phyloP scores from a whole-genome alignment of 2,888 invertebrate species.

The Pardosa pseudoannulata region DNA sequence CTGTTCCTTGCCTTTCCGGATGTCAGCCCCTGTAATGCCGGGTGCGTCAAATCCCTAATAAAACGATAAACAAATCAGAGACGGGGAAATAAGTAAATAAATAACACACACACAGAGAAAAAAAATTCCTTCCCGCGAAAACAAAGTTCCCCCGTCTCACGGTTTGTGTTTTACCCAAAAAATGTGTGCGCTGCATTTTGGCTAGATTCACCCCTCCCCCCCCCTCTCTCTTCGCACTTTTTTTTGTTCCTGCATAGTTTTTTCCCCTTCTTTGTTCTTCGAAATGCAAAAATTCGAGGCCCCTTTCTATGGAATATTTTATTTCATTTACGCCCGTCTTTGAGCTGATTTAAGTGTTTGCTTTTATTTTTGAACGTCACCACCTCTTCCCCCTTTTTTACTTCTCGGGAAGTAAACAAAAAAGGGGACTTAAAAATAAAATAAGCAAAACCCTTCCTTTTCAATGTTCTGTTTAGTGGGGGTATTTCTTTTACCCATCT shows the following conservation, averaged over 20 bases:
- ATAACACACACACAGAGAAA: no score
- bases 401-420: no score
- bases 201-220: background rate
- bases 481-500: conserved; percentile 37
- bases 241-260: conserved; percentile 17
- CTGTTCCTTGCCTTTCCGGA: conserved; percentile 44
- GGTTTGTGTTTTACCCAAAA: background rate
- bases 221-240: background rate
- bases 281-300: conserved; percentile 19
- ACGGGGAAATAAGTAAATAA: background rate
- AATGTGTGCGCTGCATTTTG: background rate
- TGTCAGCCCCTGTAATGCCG: conserved; percentile 64
- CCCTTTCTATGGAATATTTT: conserved; percentile 56
- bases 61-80: conserved; percentile 35
- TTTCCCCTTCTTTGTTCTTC: no score
- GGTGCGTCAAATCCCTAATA: conserved; percentile 68
- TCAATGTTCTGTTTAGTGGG: background rate
- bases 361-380: conserved; percentile 23
- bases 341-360: conserved; percentile 68
- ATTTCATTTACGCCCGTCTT: conserved; percentile 60
- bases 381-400: background rate
- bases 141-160: conserved; percentile 17
- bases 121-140: no score
- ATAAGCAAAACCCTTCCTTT: background rate
- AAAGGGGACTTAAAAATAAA: background rate